Percentiles rank a stretch among this genome's conserved stretches.
Evolutionary conservation across 2,888 invertebrate genomes (phyloP).

Genomic region (Clistopyga incitator): DNA sequence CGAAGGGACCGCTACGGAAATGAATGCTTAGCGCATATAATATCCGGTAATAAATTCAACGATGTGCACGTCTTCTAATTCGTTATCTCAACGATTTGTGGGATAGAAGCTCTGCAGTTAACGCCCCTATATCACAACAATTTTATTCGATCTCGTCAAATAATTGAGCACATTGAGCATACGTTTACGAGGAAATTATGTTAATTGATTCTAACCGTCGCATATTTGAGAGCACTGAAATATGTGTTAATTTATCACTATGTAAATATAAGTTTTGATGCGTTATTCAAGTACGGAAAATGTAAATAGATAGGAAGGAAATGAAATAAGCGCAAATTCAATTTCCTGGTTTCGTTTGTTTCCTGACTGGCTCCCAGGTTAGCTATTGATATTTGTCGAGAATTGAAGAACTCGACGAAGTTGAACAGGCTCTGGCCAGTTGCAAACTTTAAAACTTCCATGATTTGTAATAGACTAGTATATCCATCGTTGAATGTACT

Average conservation of each 20-base stretch:
- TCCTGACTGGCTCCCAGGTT: too few relatives aligned
- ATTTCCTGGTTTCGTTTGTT: too few relatives aligned
- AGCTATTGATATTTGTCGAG: too few relatives aligned
- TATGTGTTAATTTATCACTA: conserved; percentile 8
- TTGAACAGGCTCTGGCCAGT: too few relatives aligned
- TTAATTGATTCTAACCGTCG: conserved; percentile 17
- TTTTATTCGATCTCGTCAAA: conserved; percentile 8
- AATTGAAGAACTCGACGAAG: too few relatives aligned
- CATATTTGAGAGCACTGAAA: not conserved
- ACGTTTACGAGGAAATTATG: conserved; percentile 25
- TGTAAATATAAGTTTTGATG: not conserved
- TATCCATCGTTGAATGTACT: too few relatives aligned
- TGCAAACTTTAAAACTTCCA: too few relatives aligned
- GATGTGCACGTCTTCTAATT: conserved; percentile 60
- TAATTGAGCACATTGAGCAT: conserved; percentile 25
- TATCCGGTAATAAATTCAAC: conserved; percentile 66
- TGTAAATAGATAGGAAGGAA: not conserved
- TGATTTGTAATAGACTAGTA: too few relatives aligned
- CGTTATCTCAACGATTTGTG: conserved; percentile 61
- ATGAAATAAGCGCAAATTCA: too few relatives aligned
- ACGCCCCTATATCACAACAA: conserved; percentile 46
- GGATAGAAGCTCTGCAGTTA: conserved; percentile 31
- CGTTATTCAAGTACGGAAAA: not conserved
- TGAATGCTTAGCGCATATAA: conserved; percentile 65
- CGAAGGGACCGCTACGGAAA: conserved; percentile 55